phyloP scores from a whole-genome alignment of 2,888 invertebrate species.

The Steinernema scapterisci region DNA sequence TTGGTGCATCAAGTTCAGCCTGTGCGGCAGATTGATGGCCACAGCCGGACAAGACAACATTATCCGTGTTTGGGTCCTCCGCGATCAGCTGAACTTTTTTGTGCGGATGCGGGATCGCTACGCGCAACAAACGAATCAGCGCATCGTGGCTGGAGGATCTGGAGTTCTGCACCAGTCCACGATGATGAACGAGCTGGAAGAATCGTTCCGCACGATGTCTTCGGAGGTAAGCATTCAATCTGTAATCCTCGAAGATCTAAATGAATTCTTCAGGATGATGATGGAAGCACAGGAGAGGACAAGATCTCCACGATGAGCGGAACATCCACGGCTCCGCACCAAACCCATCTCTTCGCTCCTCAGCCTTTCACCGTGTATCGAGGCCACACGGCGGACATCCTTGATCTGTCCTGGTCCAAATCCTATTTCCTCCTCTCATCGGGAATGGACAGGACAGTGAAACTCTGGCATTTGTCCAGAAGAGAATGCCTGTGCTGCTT shows the following conservation, averaged over 20 bases:
- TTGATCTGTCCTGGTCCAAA: slow-evolving; percentile 93
- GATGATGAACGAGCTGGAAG: slow-evolving; percentile 24
- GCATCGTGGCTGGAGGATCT: slow-evolving; percentile 80
- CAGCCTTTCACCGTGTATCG: slow-evolving; percentile 69
- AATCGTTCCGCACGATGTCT: slow-evolving; percentile 9
- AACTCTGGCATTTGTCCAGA: slow-evolving; percentile 94
- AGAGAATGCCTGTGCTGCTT: slow-evolving; percentile 97
- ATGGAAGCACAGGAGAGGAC: slow-evolving; percentile 7
- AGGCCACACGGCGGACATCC: slow-evolving; percentile 91
- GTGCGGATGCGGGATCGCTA: slow-evolving; percentile 94
- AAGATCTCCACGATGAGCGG: slow-evolving; percentile 4
- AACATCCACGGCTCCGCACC: slow-evolving; percentile 18
- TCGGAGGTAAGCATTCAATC: not conserved
- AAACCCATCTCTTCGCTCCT: slow-evolving; percentile 44
- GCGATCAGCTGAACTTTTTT: slow-evolving; percentile 87
- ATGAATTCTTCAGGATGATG: slow-evolving; percentile 6
- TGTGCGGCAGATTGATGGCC: slow-evolving; percentile 81
- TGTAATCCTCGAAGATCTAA: not conserved
- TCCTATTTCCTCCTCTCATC: slow-evolving; percentile 68
- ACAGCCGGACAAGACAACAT: slow-evolving; percentile 96
- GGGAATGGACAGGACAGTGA: slow-evolving; percentile 78
- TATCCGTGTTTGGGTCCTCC: slow-evolving; percentile 89
- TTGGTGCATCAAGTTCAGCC: slow-evolving; percentile 93
- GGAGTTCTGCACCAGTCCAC: slow-evolving; percentile 78
- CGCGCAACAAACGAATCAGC: slow-evolving; percentile 44